Conservation (phyloP, 2,888 invertebrate species). For the Sinopyrophorus schimmeli region DNA sequence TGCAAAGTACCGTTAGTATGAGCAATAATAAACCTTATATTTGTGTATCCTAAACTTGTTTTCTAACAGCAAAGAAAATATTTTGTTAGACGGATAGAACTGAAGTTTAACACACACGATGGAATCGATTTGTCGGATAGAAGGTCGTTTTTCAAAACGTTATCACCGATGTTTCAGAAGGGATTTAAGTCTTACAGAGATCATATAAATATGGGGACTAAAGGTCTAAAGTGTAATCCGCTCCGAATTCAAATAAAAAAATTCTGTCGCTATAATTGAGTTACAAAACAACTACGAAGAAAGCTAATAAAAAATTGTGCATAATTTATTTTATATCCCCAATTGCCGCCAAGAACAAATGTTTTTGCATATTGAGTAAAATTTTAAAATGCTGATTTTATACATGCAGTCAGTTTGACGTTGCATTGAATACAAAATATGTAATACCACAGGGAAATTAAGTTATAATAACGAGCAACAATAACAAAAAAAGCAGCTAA, state of each 20-base stretch:
- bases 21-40: no score
- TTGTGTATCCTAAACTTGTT: constrained; percentile 6
- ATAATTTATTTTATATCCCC: constrained; percentile 1
- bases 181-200: background rate
- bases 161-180: background rate
- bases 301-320: background rate
- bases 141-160: no score
- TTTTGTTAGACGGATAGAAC: constrained; percentile 3
- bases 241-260: background rate
- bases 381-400: no score
- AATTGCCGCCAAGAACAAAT: no score
- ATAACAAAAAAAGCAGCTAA: no score
- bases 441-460: no score
- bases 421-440: no score
- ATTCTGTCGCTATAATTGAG: background rate
- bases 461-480: no score
- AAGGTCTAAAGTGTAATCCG: background rate
- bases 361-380: no score
- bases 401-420: no score
- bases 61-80: constrained; percentile 7
- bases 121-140: constrained; percentile 2
- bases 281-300: background rate
- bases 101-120: background rate
- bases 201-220: no score
- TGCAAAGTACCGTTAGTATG: no score